These are phyloP conservation scores for Prunella strophiata DNA, from an alignment of 2,797 vertebrate genomes.

Conservation along the genomic window DNA sequence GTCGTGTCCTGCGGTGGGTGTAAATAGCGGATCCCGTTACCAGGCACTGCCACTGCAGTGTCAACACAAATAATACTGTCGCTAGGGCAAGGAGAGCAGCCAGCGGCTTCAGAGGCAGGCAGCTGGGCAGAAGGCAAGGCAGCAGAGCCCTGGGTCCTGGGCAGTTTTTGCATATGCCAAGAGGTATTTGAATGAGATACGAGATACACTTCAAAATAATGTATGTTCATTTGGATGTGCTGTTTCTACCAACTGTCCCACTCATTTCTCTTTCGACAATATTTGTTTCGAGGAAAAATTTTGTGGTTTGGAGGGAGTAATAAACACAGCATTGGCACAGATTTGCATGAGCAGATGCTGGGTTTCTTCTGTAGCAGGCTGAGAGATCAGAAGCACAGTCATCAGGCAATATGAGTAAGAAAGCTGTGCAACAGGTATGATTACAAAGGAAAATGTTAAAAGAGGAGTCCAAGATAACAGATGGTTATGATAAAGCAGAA, in stretches of 20 bases:
- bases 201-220: not conserved
- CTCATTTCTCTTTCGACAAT: not conserved
- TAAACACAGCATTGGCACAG: not conserved
- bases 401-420: not conserved
- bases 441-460: not conserved
- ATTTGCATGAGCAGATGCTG: not conserved
- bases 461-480: not conserved
- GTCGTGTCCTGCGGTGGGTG: not conserved
- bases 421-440: not conserved
- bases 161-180: not conserved
- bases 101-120: not conserved
- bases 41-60: not conserved
- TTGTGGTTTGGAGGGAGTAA: not conserved
- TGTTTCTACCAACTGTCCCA: not conserved
- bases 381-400: not conserved
- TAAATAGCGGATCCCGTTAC: not conserved
- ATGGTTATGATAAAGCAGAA: not conserved
- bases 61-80: constrained; percentile 33
- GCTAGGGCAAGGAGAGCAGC: not conserved
- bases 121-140: not conserved
- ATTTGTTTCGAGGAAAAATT: not conserved
- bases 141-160: not conserved
- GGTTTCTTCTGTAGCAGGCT: not conserved
- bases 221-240: not conserved
- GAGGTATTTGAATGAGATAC: not conserved